Evolutionary conservation across 2,888 invertebrate genomes (phyloP).

Genomic region (Pristionchus maxplancki): DNA sequence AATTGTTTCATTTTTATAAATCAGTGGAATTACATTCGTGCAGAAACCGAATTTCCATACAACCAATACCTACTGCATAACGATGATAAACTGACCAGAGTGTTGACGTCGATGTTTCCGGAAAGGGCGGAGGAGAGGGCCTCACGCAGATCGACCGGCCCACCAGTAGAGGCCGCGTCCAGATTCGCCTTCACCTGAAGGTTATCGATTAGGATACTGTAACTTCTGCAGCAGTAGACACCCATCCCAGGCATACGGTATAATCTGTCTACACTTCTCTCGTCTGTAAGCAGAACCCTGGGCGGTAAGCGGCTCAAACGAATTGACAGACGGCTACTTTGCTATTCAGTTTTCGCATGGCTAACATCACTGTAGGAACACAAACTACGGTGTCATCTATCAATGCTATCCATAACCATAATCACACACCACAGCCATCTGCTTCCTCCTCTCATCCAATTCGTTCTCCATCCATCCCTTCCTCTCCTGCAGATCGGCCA

Average conservation of each 20-base stretch:
- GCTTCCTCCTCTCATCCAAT: slow-evolving; percentile 31
- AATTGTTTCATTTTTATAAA: too few species aligned
- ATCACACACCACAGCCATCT: slow-evolving; percentile 40
- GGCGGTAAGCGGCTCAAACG: background rate
- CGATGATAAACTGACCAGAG: slow-evolving; percentile 26
- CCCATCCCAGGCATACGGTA: background rate
- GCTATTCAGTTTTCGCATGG: background rate
- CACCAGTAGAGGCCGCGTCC: background rate
- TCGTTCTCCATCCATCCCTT: slow-evolving; percentile 48
- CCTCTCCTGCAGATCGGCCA: slow-evolving; percentile 15
- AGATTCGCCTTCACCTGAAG: slow-evolving; percentile 38
- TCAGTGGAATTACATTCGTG: too few species aligned
- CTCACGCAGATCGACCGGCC: background rate
- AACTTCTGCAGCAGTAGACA: background rate
- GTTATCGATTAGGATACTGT: too few species aligned
- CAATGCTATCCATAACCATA: background rate
- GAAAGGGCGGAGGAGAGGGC: background rate
- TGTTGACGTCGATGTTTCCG: slow-evolving; percentile 15
- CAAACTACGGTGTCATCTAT: background rate
- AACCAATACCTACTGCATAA: too few species aligned
- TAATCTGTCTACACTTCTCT: background rate
- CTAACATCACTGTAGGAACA: background rate
- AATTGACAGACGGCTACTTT: background rate
- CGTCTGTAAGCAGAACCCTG: background rate
- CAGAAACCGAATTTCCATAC: too few species aligned